Conservation (phyloP, 2,797 vertebrate genomes). For the Danio jaintianensis region DNA sequence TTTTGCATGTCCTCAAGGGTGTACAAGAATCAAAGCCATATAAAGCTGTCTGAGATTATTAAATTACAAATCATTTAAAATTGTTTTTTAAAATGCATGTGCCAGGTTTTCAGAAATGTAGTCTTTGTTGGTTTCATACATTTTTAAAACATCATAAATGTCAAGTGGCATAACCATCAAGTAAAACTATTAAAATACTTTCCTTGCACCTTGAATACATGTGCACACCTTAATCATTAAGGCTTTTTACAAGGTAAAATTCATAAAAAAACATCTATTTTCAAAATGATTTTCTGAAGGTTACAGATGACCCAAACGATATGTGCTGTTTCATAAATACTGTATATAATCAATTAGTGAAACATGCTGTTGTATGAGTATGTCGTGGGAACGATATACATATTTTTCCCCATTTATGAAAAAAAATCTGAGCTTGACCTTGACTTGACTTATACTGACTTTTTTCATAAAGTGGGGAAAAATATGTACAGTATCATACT, state of each 20-base stretch:
- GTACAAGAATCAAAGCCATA: not conserved
- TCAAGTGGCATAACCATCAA: not conserved
- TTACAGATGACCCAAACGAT: too few relatives aligned
- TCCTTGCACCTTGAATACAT: not conserved
- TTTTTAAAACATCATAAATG: slow-evolving; percentile 16
- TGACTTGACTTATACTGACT: too few relatives aligned
- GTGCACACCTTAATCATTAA: not conserved
- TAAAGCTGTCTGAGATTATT: not conserved
- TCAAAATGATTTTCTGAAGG: not conserved
- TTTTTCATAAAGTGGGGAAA: too few relatives aligned
- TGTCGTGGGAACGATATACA: too few relatives aligned
- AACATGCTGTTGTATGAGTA: too few relatives aligned
- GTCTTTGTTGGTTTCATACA: slow-evolving; percentile 3
- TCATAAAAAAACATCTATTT: too few relatives aligned
- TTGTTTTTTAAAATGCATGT: not conserved
- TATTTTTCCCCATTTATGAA: too few relatives aligned
- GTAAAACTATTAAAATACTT: slow-evolving; percentile 10
- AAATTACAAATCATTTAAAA: slow-evolving; percentile 9
- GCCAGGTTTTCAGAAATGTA: not conserved
- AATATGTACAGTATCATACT: too few relatives aligned
- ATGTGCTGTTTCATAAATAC: too few relatives aligned
- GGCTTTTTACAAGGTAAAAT: not conserved
- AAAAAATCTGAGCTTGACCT: too few relatives aligned
- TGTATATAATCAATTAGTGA: too few relatives aligned
- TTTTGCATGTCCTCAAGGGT: slow-evolving; percentile 2